Evolutionary conservation across 2,113 vertebrate genomes (phyloP).

Genomic region (Leiothrix lutea): DNA sequence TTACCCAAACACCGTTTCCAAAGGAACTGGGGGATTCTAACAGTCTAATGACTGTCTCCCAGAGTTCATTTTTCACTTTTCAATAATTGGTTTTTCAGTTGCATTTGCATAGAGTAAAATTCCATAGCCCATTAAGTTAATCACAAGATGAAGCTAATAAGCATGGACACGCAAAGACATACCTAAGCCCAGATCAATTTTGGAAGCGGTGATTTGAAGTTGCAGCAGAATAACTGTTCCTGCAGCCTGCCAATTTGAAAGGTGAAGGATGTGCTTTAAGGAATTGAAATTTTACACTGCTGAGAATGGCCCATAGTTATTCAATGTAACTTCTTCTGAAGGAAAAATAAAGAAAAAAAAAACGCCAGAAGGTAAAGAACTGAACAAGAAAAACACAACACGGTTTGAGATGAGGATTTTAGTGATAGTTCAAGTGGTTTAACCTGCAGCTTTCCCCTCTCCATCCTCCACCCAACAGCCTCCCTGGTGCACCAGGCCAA

Average conservation of each 20-base stretch:
- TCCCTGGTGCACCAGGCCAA: neutral
- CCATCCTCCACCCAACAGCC: neutral
- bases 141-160: constrained; percentile 71
- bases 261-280: constrained; percentile 16
- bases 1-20: constrained; percentile 53
- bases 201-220: constrained; percentile 43
- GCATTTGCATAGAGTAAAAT: constrained; percentile 71
- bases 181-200: constrained; percentile 67
- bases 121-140: constrained; percentile 74
- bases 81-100: constrained; percentile 75
- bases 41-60: constrained; percentile 72
- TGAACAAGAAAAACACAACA: neutral
- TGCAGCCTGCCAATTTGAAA: constrained; percentile 9
- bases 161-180: constrained; percentile 51
- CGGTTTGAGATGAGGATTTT: neutral
- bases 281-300: constrained; percentile 9
- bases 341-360: rapidly evolving
- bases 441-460: neutral
- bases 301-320: neutral
- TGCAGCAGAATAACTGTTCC: constrained; percentile 38
- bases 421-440: neutral
- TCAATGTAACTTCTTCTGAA: neutral
- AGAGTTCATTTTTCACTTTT: constrained; percentile 76
- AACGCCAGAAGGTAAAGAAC: neutral
- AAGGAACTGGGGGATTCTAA: constrained; percentile 61